These are phyloP conservation scores for Standfussiana lucernea DNA, from an alignment of 2,888 invertebrate genomes.

Conservation along the genomic window DNA sequence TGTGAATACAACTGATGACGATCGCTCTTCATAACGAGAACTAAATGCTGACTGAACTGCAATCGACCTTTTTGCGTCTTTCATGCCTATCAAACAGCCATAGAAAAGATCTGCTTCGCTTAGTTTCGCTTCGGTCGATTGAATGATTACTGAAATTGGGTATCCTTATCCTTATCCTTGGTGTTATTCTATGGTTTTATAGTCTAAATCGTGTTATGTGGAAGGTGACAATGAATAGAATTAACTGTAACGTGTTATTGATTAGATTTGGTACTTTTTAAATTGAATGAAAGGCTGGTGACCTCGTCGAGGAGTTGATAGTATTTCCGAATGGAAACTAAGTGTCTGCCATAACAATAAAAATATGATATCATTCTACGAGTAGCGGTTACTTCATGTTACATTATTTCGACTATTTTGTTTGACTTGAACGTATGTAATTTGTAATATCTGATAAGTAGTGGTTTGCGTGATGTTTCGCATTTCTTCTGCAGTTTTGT, in stretches of 20 bases:
- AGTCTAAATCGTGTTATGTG: neutral
- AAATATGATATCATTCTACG: constrained; percentile 21
- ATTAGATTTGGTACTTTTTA: constrained; percentile 30
- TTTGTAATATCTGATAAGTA: constrained; percentile 31
- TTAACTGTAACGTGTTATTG: neutral
- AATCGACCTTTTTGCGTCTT: constrained; percentile 44
- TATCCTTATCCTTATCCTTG: too few relatives aligned
- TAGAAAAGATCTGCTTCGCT: constrained; percentile 31
- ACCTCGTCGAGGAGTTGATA: constrained; percentile 50
- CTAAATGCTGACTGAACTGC: constrained; percentile 37
- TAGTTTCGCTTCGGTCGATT: constrained; percentile 45
- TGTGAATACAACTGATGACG: constrained; percentile 25
- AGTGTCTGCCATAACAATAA: constrained; percentile 26
- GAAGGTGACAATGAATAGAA: constrained; percentile 24
- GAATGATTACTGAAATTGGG: constrained; percentile 27
- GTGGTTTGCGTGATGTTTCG: constrained; percentile 20
- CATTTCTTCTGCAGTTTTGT: constrained; percentile 16
- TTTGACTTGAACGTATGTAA: constrained; percentile 38
- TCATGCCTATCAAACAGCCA: constrained; percentile 52
- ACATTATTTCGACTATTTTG: constrained; percentile 9
- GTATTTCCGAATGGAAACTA: constrained; percentile 35
- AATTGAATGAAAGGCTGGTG: constrained; percentile 44
- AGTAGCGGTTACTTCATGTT: constrained; percentile 11
- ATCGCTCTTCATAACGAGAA: constrained; percentile 21
- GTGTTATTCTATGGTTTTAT: constrained; percentile 31